Evolutionary conservation across 2,888 invertebrate species (phyloP).

Genomic region (Andrena bicolor): DNA sequence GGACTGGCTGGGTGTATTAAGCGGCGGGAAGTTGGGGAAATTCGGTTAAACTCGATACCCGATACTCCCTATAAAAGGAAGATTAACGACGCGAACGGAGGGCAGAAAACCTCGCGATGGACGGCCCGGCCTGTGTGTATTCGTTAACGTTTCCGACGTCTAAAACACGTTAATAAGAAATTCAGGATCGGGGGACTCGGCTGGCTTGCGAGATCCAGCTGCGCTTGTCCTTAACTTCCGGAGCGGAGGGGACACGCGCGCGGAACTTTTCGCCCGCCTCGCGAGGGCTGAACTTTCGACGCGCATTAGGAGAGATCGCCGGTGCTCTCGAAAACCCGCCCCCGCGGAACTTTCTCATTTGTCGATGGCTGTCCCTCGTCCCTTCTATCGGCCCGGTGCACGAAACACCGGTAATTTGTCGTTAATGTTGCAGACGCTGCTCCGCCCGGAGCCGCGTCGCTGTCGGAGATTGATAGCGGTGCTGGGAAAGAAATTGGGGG

Average conservation of each 20-base stretch:
- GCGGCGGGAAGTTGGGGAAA: constrained; percentile 60
- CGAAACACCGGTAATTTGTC: constrained; percentile 53
- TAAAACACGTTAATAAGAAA: constrained; percentile 69
- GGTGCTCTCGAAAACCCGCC: constrained; percentile 42
- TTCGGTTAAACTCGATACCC: constrained; percentile 65
- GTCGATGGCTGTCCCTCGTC: constrained; percentile 12
- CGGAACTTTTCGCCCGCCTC: neutral
- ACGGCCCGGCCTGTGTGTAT: constrained; percentile 17
- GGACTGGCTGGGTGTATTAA: constrained; percentile 34
- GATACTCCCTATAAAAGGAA: constrained; percentile 62
- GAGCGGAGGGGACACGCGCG: constrained; percentile 42
- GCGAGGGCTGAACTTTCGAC: constrained; percentile 60
- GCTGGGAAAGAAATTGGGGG: constrained; percentile 30
- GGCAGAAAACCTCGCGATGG: constrained; percentile 37
- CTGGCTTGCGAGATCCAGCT: neutral
- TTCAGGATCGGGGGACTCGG: constrained; percentile 46
- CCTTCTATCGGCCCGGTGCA: constrained; percentile 15
- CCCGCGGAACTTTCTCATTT: constrained; percentile 58
- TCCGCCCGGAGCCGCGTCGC: neutral
- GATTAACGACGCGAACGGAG: constrained; percentile 54
- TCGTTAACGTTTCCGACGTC: constrained; percentile 34
- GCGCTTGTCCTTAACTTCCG: constrained; percentile 53
- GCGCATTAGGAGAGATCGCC: constrained; percentile 61
- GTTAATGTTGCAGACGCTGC: constrained; percentile 49
- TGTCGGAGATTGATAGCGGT: constrained; percentile 23